Base-by-base conservation (phyloP, 2,888 invertebrate genomes). In the Pheosia tremula region DNA sequence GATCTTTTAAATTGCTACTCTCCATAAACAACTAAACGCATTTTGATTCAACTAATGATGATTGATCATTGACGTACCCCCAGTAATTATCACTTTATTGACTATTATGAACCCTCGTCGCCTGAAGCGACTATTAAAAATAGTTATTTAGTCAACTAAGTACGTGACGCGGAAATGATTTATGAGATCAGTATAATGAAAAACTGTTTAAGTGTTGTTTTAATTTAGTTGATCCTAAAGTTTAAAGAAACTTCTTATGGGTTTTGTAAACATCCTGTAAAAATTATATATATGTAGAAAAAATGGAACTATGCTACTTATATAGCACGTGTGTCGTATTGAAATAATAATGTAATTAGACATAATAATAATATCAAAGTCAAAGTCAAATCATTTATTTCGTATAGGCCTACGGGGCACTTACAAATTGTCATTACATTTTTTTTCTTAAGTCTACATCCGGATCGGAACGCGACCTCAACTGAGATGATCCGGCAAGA, bases 11-110 rank as follows among this genome's bases (percentile, higher is more conserved):
- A 53, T 53, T 37, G 11, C 43, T 6, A 47, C 61, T 56, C 52
- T 54, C 53, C 54, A 53, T 53, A 11, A 10, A 45, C 58, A 10
- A 45, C 58, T 58, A 58, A 56, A 67, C 63, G 61, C 64, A 65
- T 63, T 72, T 67, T 69, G 68, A 69, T 74, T 72, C 70, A 62
- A 63, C 57, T 84, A 85, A 86, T 85, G 79, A 83, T 88, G 88
- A 90, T 89, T 77, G 87, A 89, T 88, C 83, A 82, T 83, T 72
- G 62, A 57, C 62, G 65, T 76, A 63, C 81, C 86, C 86, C 78
- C 67, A 66, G 75, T 83, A 84, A 87, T 88, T 84, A 87, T 77
- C 78, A 75, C 79, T 81, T 85, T 84, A 88, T 87, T 84, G 84
- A 83, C 83, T 83, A 82, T 82, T 78, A 82, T 79, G 72, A 66